Evolutionary conservation across 2,797 vertebrate species (phyloP).

Genomic region (Danio albolineatus): DNA sequence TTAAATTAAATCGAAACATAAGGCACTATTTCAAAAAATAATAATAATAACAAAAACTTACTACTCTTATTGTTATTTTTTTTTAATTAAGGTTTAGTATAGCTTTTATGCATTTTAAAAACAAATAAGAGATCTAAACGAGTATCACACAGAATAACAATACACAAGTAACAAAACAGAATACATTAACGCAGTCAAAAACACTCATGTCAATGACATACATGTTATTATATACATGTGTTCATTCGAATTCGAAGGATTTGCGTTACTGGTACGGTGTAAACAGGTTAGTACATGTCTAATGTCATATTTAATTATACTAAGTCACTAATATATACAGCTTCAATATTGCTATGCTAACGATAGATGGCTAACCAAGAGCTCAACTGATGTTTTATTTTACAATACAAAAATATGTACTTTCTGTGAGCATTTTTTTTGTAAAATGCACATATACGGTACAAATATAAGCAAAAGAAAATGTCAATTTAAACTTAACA

Average conservation of each 20-base stretch:
- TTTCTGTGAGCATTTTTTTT: too few relatives aligned
- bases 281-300: too few relatives aligned
- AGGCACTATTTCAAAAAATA: background rate
- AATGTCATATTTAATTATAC: background rate
- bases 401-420: too few relatives aligned
- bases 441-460: background rate
- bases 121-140: too few relatives aligned
- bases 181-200: background rate
- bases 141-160: background rate
- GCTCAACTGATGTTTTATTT: background rate
- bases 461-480: background rate
- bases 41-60: too few relatives aligned
- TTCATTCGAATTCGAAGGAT: background rate
- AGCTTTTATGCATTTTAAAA: too few relatives aligned
- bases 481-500: background rate
- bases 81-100: too few relatives aligned
- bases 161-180: background rate
- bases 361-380: background rate
- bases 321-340: background rate
- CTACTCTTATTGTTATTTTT: background rate
- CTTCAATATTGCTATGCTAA: slow-evolving; percentile 2
- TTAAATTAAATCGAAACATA: background rate
- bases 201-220: background rate
- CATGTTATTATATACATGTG: background rate
- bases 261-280: background rate